Evolutionary conservation across 2,888 invertebrate genomes (phyloP), one percentile per base, ranked within the genome.

Genomic region (Barypeithes pellucidus): DNA sequence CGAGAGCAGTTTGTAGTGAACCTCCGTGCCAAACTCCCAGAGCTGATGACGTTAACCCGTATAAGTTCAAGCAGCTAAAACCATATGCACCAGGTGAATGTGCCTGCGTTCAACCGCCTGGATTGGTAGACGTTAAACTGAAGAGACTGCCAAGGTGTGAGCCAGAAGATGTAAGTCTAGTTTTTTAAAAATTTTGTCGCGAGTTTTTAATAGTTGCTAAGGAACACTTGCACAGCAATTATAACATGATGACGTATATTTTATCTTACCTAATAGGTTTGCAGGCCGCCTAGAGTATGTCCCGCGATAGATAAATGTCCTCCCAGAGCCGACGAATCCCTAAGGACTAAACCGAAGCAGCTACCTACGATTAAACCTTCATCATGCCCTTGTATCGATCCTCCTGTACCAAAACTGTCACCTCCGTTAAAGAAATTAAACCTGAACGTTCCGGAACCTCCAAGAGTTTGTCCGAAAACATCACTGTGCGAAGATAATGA

Each of bases 31-130:
- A 62, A 60, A 57, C 36, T 16, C 67, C 66, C 3, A 43, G 75
- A 29, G 73, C 73, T 39, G 76, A 76, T 59, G 75, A 72, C 33
- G 4, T 3, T 3, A 54, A 66, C 62, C 66, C 68, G 1, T 73
- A 71, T 14, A 73, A 65, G 18, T 75, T 33, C 22, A 76, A 69
- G 33, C 67, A 59, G 3, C 29, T 80, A 14, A 45, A 29, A 20
- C 72, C 68, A 0, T 75, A 75, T 29, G 65, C 65, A 16, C 75
- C 77, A 2, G 70, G 69, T 0, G 72, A 76, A 0, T 80, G 80
- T 43, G 63, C 24, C 1, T 80, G 80, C 18, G 52, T 80, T 2
- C 75, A 78, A 62, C 77, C 77, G 3, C 77, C 78, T 9, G 68
- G 68, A 11, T 63, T 79, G 76, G 33, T 50, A 5, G 76, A 78